phyloP scores from a whole-genome alignment of 2,888 invertebrate genomes.

The Nipponacmea schrenckii region DNA sequence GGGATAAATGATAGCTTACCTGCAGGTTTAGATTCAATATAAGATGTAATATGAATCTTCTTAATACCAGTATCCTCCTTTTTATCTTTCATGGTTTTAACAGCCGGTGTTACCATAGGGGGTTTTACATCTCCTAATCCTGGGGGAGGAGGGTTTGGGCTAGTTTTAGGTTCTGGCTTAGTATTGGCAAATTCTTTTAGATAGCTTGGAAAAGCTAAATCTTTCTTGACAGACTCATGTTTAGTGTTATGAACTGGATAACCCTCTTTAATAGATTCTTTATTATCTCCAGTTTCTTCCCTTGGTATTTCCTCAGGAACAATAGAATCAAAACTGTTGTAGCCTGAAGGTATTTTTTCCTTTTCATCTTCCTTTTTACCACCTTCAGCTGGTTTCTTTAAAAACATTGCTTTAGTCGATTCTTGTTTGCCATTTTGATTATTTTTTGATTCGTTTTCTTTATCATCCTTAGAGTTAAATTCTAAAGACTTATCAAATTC shows the following conservation, averaged over 20 bases:
- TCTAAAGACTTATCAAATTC: constrained; percentile 17
- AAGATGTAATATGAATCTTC: constrained; percentile 26
- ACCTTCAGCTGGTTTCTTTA: not conserved
- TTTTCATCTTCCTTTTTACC: constrained; percentile 8
- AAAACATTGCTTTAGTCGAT: constrained; percentile 10
- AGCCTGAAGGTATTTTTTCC: not conserved
- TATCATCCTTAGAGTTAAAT: constrained; percentile 18
- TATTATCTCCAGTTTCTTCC: constrained; percentile 8
- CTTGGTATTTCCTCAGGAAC: constrained; percentile 17
- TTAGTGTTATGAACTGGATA: not conserved
- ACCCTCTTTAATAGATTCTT: constrained; percentile 7
- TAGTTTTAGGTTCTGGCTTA: constrained; percentile 39
- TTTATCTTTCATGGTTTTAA: not conserved
- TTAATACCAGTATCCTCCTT: constrained; percentile 21
- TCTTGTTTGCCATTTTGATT: constrained; percentile 7
- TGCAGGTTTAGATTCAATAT: constrained; percentile 45
- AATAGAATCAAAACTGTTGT: not conserved
- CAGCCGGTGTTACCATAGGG: constrained; percentile 27
- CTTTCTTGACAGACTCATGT: constrained; percentile 35
- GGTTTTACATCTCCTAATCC: constrained; percentile 30
- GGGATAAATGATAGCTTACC: constrained; percentile 25
- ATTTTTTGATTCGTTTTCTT: not conserved
- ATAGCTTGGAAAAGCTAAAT: constrained; percentile 26
- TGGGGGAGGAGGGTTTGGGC: constrained; percentile 51
- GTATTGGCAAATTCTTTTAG: constrained; percentile 31